These are phyloP conservation scores for Heterohyrax brucei DNA, from an alignment of 2,797 vertebrate genomes.

Conservation along the genomic window DNA sequence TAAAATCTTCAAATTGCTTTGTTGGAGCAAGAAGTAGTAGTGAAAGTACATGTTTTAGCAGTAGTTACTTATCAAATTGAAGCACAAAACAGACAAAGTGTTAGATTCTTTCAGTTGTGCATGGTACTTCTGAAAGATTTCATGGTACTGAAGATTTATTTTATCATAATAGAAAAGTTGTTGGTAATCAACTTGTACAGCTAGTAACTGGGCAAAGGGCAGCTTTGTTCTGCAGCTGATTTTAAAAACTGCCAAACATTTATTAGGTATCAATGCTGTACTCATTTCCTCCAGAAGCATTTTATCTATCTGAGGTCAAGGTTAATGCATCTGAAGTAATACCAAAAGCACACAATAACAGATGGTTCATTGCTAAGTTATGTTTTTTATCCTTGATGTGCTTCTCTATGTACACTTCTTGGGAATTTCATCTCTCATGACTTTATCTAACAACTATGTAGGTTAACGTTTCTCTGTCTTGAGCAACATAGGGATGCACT, in stretches of 20 bases:
- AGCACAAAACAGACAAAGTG: not conserved
- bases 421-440: conserved; percentile 58
- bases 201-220: not conserved
- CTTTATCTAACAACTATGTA: conserved; percentile 73
- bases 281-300: conserved; percentile 35
- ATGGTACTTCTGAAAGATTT: conserved; percentile 41
- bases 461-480: conserved; percentile 66
- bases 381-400: conserved; percentile 69
- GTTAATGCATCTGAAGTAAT: conserved; percentile 65
- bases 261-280: not conserved
- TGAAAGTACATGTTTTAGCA: not conserved
- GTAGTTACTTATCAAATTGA: conserved; percentile 1
- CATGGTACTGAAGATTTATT: conserved; percentile 32
- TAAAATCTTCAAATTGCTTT: conserved; percentile 15
- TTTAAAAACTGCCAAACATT: conserved; percentile 10
- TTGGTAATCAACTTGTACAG: not conserved
- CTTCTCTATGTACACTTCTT: conserved; percentile 56
- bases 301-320: conserved; percentile 64
- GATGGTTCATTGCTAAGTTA: conserved; percentile 53
- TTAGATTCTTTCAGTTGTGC: not conserved
- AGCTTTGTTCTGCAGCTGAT: not conserved
- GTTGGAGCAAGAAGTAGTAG: not conserved
- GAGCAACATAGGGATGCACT: conserved; percentile 1
- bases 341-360: conserved; percentile 60
- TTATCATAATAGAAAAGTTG: conserved; percentile 11